These are phyloP conservation scores for Leptopilina drosophilae DNA, from an alignment of 2,888 invertebrate genomes.

Conservation along the genomic window DNA sequence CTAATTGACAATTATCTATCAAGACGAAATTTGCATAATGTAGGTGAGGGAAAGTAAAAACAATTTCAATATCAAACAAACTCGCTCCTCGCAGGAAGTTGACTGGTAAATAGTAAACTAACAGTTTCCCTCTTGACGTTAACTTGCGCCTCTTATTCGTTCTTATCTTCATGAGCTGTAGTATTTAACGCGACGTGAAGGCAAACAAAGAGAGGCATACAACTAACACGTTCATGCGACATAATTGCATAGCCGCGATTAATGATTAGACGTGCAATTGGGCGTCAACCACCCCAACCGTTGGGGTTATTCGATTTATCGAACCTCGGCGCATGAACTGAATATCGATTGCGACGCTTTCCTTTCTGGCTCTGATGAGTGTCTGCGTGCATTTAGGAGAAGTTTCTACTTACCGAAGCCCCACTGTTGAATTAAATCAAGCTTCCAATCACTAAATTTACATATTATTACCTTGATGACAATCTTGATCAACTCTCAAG, in stretches of 20 bases:
- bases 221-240: slow-evolving; percentile 61
- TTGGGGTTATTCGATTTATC: slow-evolving; percentile 72
- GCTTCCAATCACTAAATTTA: slow-evolving; percentile 55
- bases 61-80: background rate
- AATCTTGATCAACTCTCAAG: slow-evolving; percentile 30
- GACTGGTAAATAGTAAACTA: slow-evolving; percentile 19
- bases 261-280: slow-evolving; percentile 71
- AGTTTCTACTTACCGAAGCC: slow-evolving; percentile 54
- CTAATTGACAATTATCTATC: too few species aligned
- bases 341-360: slow-evolving; percentile 64
- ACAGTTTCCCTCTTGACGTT: slow-evolving; percentile 40
- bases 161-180: slow-evolving; percentile 1
- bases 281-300: slow-evolving; percentile 68
- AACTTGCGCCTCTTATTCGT: slow-evolving; percentile 41
- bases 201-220: slow-evolving; percentile 38
- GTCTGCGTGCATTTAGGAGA: slow-evolving; percentile 54
- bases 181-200: slow-evolving; percentile 9
- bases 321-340: slow-evolving; percentile 59
- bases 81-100: background rate
- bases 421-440: slow-evolving; percentile 55
- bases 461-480: slow-evolving; percentile 52
- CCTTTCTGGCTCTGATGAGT: slow-evolving; percentile 50
- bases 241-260: slow-evolving; percentile 73
- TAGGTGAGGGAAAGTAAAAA: background rate
- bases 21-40: background rate